These are phyloP conservation scores for Percina caprodes DNA, from an alignment of 2,113 vertebrate genomes.

Conservation along the genomic window DNA sequence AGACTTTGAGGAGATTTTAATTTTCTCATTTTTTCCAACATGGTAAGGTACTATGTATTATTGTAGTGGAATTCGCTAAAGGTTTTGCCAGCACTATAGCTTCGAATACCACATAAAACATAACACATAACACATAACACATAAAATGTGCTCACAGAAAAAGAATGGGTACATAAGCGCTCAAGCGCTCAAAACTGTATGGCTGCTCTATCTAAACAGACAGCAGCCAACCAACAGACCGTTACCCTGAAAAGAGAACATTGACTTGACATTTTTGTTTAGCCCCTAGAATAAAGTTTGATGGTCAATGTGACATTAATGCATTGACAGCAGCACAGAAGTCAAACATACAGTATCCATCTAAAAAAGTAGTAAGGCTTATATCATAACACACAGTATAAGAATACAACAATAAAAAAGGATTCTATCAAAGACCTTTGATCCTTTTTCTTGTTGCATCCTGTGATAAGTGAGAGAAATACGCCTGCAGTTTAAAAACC, in stretches of 20 bases:
- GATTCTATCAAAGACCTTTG: conserved; percentile 13
- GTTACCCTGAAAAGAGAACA: conserved; percentile 39
- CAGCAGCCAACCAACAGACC: conserved; percentile 42
- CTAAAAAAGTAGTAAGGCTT: not conserved
- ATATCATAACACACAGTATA: not conserved
- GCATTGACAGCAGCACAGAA: conserved; percentile 33
- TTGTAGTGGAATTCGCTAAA: not conserved
- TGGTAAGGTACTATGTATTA: not conserved
- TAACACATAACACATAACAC: too few species aligned
- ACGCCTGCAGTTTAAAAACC: not conserved
- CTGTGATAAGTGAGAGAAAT: not conserved
- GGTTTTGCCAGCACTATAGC: not conserved
- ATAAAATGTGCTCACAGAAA: not conserved
- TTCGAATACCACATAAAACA: not conserved
- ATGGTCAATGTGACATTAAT: conserved; percentile 46
- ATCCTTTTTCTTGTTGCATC: not conserved
- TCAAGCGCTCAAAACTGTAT: not conserved
- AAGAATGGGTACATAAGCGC: not conserved
- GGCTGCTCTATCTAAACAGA: conserved; percentile 47
- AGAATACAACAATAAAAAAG: not conserved
- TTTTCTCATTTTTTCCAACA: not conserved
- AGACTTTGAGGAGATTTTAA: not conserved
- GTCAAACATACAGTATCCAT: conserved; percentile 6
- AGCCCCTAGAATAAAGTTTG: conserved; percentile 36
- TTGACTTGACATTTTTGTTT: conserved; percentile 63